Percentiles rank a stretch among this genome's conserved stretches.
Conservation (phyloP, 2,113 vertebrate genomes). For the Gnathonemus echidnorhynchus region DNA sequence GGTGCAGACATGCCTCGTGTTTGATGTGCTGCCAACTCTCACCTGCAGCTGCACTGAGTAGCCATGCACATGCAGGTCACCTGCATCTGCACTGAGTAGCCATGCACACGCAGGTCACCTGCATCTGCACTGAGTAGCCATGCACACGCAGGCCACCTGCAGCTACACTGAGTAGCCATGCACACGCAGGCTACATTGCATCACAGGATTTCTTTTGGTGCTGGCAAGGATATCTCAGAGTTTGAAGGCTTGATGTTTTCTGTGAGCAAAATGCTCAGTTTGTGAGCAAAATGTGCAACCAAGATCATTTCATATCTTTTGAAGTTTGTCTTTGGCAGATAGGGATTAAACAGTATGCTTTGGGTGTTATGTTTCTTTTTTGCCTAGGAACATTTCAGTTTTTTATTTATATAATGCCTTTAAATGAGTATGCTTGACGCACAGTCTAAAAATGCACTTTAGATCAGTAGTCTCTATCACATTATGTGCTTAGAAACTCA, state of each 20-base stretch:
- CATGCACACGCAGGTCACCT: background rate
- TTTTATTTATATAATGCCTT: background rate
- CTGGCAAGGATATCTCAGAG: background rate
- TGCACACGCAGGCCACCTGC: background rate
- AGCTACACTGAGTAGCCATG: background rate
- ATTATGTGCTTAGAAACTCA: background rate
- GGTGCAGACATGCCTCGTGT: conserved; percentile 44
- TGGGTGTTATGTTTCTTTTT: background rate
- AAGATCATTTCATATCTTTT: background rate
- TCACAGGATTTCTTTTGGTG: background rate
- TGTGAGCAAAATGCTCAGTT: background rate
- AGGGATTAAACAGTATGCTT: background rate
- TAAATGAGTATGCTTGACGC: background rate
- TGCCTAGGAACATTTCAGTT: background rate
- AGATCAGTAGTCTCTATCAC: background rate
- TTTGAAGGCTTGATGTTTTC: background rate
- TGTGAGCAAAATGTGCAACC: background rate
- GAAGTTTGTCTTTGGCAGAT: background rate
- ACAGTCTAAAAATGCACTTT: background rate
- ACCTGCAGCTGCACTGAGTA: conserved; percentile 2
- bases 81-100: background rate
- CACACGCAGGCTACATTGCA: background rate
- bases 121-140: background rate
- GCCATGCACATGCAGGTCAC: background rate
- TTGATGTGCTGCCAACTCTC: conserved; percentile 48